Conservation (phyloP, 2,888 invertebrate species). For the Arrhopalites spinosus region DNA sequence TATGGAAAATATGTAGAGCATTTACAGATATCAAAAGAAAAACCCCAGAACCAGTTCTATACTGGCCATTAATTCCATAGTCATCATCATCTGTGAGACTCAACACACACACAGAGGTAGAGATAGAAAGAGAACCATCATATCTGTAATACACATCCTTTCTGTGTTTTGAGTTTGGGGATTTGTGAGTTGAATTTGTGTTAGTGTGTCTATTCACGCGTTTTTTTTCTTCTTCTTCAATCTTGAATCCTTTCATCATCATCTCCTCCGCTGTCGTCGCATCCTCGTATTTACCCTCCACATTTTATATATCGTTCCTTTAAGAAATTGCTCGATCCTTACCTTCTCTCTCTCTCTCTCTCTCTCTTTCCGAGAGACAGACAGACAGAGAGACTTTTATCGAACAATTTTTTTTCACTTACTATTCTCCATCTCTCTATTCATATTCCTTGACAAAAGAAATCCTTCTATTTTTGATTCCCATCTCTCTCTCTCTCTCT, state of each 20-base stretch:
- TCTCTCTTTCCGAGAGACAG: background rate
- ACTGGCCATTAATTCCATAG: too few species aligned
- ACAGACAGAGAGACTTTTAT: too few species aligned
- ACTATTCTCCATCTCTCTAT: background rate
- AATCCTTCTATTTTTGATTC: background rate
- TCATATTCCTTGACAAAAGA: background rate
- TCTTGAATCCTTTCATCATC: background rate
- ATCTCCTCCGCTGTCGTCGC: background rate
- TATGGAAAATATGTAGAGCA: too few species aligned
- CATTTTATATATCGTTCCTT: background rate
- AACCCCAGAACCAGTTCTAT: too few species aligned
- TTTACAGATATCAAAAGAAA: too few species aligned
- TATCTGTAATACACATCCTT: background rate
- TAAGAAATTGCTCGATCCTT: background rate
- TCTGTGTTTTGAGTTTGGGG: slow-evolving; percentile 4
- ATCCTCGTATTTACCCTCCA: background rate
- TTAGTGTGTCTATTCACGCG: slow-evolving; percentile 2
- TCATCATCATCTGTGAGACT: too few species aligned
- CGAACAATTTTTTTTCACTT: background rate
- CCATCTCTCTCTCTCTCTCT: background rate
- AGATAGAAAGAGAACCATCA: too few species aligned
- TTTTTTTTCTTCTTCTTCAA: background rate
- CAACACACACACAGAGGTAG: background rate
- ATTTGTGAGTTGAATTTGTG: slow-evolving; percentile 9
- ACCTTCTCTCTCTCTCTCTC: background rate